These are phyloP conservation scores for Petrocephalus sullivani DNA, from an alignment of 2,797 vertebrate genomes.

Conservation along the genomic window DNA sequence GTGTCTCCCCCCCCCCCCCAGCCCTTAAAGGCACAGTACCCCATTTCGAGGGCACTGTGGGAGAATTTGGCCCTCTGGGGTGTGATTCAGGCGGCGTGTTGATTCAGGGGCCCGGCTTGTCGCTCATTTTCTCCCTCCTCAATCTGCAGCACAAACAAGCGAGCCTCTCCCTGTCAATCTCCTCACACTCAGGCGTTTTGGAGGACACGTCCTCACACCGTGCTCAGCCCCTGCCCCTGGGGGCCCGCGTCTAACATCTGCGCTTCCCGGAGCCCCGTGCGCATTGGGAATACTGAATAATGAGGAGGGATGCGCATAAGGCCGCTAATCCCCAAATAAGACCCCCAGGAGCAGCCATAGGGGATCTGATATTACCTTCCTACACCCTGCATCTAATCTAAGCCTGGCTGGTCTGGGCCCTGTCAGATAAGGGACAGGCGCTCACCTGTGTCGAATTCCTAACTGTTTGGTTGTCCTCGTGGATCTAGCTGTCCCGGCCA, in stretches of 20 bases:
- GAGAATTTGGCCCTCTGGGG: neutral
- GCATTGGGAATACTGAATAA: neutral
- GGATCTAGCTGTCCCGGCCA: neutral
- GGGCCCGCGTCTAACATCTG: neutral
- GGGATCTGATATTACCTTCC: neutral
- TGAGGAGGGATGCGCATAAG: neutral
- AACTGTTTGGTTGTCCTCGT: neutral
- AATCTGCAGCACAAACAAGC: neutral
- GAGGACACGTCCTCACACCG: neutral
- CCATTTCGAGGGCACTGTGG: neutral
- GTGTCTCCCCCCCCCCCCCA: neutral
- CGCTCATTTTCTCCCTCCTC: neutral
- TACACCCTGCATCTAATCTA: neutral
- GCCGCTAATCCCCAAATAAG: neutral
- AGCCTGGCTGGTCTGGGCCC: neutral
- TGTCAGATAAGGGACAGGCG: neutral
- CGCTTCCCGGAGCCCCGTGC: neutral
- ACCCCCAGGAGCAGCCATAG: neutral
- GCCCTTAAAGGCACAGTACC: neutral
- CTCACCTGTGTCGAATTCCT: neutral
- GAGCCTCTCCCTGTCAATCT: neutral
- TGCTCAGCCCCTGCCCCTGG: neutral
- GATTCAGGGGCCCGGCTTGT: neutral
- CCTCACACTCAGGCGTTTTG: neutral
- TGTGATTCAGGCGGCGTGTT: neutral